These are phyloP conservation scores for Actinia equina DNA, from an alignment of 64 coral and sea anemone genomes.

Conservation along the genomic window DNA sequence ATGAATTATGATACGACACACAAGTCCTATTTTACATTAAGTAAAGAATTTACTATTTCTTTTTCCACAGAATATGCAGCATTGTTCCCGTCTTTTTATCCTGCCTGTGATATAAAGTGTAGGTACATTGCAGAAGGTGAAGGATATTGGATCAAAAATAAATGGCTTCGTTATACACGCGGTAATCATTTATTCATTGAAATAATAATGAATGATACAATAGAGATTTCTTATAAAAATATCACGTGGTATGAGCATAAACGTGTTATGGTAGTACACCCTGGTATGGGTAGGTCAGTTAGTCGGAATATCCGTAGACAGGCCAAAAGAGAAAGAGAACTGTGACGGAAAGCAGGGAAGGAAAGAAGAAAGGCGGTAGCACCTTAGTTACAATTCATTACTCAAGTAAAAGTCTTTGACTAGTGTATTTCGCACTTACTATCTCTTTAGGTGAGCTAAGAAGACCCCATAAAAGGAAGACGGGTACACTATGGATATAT, in stretches of 20 bases:
- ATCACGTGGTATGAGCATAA: too few species aligned
- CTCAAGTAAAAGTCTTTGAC: too few species aligned
- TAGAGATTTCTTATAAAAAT: too few species aligned
- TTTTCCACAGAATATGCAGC: background rate
- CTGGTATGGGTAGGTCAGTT: background rate
- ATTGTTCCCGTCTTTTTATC: background rate
- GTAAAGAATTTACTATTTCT: background rate
- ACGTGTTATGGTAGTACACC: too few species aligned
- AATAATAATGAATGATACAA: too few species aligned
- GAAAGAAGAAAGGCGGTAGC: background rate
- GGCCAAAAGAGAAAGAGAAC: background rate
- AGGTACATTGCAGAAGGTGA: slow-evolving; percentile 50
- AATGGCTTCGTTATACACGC: slow-evolving; percentile 51
- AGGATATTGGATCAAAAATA: slow-evolving; percentile 53
- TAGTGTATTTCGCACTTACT: too few species aligned
- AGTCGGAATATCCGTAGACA: background rate
- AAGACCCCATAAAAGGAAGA: background rate
- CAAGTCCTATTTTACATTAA: background rate
- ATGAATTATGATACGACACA: too few species aligned
- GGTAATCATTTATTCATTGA: slow-evolving; percentile 11
- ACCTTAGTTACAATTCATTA: background rate
- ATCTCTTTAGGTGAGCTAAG: background rate
- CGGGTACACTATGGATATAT: slow-evolving; percentile 75
- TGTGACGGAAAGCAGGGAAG: background rate
- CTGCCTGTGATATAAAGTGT: slow-evolving; percentile 54